Conservation (phyloP, 2,797 vertebrate species). For the Mus caroli region DNA sequence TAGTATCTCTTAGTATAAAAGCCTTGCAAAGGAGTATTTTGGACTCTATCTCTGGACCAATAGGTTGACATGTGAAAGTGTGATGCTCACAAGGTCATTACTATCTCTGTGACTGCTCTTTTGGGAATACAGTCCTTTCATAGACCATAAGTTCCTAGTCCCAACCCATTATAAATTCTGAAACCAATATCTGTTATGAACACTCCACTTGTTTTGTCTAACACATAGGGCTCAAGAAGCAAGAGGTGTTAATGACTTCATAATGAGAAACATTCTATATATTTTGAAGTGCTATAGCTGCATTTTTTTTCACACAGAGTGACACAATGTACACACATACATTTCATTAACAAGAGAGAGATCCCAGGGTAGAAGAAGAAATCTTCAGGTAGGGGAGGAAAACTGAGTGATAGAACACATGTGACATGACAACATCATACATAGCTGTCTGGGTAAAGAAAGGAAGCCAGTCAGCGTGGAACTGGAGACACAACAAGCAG, state of each 20-base stretch:
- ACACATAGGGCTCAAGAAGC: background rate
- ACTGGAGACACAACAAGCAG: background rate
- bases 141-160: background rate
- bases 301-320: background rate
- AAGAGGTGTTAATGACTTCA: background rate
- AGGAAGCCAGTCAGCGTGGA: background rate
- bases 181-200: background rate
- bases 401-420: background rate
- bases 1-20: background rate
- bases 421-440: no score
- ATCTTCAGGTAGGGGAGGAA: no score
- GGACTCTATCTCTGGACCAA: background rate
- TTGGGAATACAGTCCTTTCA: background rate
- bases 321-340: background rate
- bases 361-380: background rate
- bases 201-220: background rate
- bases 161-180: background rate
- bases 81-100: background rate
- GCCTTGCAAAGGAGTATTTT: background rate
- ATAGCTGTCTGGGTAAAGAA: no score
- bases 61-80: background rate
- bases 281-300: background rate
- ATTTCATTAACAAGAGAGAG: background rate
- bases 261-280: background rate
- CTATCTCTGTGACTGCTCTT: background rate